phyloP scores from a whole-genome alignment of 2,113 vertebrate genomes.

The Corythornis madagascariensis region DNA sequence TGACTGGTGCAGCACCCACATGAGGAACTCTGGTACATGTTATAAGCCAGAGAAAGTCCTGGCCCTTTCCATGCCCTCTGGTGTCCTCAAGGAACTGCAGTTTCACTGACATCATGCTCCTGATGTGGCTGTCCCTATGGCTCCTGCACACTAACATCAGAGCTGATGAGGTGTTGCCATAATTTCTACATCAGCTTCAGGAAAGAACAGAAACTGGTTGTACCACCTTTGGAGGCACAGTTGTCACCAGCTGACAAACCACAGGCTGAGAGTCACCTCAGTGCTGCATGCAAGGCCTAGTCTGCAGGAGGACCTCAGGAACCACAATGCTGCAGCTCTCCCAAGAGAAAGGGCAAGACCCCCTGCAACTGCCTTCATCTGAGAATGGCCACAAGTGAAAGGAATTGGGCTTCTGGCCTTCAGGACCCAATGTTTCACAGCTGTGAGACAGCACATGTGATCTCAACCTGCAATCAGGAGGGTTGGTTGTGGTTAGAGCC shows the following conservation, averaged over 20 bases:
- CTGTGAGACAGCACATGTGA: rapidly evolving
- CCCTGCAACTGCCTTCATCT: not conserved
- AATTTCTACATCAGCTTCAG: not conserved
- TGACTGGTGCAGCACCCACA: not conserved
- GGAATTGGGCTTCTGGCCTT: not conserved
- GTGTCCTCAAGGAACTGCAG: rapidly evolving
- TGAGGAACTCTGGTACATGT: not conserved
- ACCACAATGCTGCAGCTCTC: rapidly evolving
- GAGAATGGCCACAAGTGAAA: not conserved
- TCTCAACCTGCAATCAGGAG: not conserved
- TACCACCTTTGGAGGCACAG: rapidly evolving
- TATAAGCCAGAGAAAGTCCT: not conserved
- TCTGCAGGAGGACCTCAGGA: no score
- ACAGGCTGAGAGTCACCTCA: rapidly evolving
- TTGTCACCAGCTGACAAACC: no score
- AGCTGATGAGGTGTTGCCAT: not conserved
- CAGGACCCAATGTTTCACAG: not conserved
- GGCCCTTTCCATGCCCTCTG: not conserved
- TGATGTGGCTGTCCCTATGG: rapidly evolving
- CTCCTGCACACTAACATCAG: not conserved
- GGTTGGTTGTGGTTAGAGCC: not conserved
- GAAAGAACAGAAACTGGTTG: no score
- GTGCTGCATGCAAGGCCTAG: rapidly evolving
- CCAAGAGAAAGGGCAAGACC: rapidly evolving
- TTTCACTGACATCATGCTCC: not conserved